Evolutionary conservation across 2,888 invertebrate species (phyloP).

Genomic region (Aphrophora alni): DNA sequence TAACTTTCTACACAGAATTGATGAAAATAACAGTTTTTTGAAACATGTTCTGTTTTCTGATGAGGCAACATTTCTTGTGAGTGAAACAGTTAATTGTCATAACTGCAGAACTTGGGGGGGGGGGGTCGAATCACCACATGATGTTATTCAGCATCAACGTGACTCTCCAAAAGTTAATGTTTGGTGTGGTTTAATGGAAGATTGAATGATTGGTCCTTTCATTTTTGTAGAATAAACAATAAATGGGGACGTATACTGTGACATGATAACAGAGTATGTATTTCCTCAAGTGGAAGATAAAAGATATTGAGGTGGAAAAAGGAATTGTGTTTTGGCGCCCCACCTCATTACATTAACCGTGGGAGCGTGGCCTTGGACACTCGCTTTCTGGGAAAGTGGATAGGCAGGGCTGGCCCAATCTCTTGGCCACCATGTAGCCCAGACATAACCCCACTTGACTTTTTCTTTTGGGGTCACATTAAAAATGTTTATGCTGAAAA

Average conservation of each 20-base stretch:
- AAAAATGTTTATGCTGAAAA: conserved; percentile 19
- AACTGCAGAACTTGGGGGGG: too few species aligned
- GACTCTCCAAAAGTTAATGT: conserved; percentile 19
- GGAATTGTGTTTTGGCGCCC: background rate
- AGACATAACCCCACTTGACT: conserved; percentile 10
- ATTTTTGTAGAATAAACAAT: conserved; percentile 28
- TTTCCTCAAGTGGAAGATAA: conserved; percentile 9
- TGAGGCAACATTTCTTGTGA: too few species aligned
- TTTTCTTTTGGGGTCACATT: background rate
- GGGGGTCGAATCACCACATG: background rate
- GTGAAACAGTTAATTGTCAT: too few species aligned
- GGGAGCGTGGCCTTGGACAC: too few species aligned
- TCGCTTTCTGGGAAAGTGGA: too few species aligned
- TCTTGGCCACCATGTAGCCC: conserved; percentile 10
- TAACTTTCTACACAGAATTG: too few species aligned
- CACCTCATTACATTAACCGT: too few species aligned
- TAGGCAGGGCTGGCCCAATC: too few species aligned
- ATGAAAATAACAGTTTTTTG: too few species aligned
- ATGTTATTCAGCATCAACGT: conserved; percentile 15
- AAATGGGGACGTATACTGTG: conserved; percentile 20
- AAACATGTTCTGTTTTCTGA: too few species aligned
- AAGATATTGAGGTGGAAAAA: conserved; percentile 20
- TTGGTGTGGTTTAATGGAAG: conserved; percentile 17
- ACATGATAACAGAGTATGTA: conserved; percentile 17
- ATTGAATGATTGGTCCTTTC: conserved; percentile 20